These are phyloP conservation scores for Manis pentadactyla DNA, from an alignment of 2,797 vertebrate genomes.

Conservation along the genomic window DNA sequence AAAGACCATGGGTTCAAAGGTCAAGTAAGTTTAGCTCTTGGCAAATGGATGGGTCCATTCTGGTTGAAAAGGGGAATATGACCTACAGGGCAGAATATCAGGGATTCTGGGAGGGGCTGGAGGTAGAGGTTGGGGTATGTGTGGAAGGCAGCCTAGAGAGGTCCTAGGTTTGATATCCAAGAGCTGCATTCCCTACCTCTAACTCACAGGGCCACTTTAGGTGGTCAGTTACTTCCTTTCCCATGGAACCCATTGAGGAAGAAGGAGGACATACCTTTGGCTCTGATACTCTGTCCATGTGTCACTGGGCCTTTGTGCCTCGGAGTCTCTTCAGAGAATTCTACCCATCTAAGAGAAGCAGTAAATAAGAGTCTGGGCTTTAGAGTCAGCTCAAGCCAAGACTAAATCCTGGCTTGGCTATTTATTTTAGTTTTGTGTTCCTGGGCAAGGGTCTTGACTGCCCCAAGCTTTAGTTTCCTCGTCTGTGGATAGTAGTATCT, in stretches of 20 bases:
- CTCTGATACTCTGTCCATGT: neutral
- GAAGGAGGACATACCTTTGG: neutral
- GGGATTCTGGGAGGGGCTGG: neutral
- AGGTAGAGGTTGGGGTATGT: neutral
- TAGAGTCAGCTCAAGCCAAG: neutral
- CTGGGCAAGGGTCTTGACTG: neutral
- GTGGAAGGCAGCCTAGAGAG: neutral
- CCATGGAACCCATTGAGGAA: neutral
- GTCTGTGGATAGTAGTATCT: neutral
- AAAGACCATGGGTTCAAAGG: conserved; percentile 62
- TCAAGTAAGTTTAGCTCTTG: conserved; percentile 70
- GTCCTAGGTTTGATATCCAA: neutral
- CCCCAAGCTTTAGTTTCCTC: neutral
- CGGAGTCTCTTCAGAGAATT: conserved; percentile 14
- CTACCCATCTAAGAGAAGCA: neutral
- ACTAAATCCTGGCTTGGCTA: neutral
- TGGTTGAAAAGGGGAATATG: neutral
- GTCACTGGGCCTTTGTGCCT: neutral
- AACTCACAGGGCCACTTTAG: neutral
- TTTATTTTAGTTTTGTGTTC: conserved; percentile 21
- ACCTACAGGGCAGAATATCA: neutral
- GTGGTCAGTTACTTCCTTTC: neutral
- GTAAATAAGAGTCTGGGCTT: neutral
- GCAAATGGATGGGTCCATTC: neutral
- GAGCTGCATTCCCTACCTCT: neutral